phyloP scores from a whole-genome alignment of 1,140 invertebrate genomes.

The Zaprionus kolodkinae region DNA sequence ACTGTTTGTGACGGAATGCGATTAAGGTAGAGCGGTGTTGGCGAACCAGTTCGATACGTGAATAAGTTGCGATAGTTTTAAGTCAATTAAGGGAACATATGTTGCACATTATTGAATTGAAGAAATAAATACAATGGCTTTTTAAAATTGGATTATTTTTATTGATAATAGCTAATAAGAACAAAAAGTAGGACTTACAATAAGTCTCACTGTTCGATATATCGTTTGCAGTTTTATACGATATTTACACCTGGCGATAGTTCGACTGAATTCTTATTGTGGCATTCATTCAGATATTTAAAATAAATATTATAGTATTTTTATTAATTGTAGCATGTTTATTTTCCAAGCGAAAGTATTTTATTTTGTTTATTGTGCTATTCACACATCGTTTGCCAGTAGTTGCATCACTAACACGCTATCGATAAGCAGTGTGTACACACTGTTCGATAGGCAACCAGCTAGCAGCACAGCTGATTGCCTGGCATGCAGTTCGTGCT shows the following conservation, averaged over 20 bases:
- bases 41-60: slow-evolving; percentile 9
- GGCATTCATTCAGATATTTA: background rate
- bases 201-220: slow-evolving; percentile 7
- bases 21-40: slow-evolving; percentile 28
- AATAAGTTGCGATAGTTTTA: slow-evolving; percentile 17
- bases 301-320: background rate
- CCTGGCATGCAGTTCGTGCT: slow-evolving; percentile 40
- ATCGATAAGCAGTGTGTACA: slow-evolving; percentile 12
- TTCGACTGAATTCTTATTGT: background rate
- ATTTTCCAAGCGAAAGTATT: background rate
- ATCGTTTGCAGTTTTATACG: background rate
- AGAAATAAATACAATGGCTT: background rate
- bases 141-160: background rate
- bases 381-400: background rate
- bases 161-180: background rate
- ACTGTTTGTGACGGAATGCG: slow-evolving; percentile 68
- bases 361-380: background rate
- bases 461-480: slow-evolving; percentile 30
- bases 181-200: background rate
- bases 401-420: background rate
- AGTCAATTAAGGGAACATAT: background rate
- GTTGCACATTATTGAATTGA: background rate
- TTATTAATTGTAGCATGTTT: background rate
- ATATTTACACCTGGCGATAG: slow-evolving; percentile 9
- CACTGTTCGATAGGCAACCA: slow-evolving; percentile 30